Base-by-base conservation (phyloP, 64 coral and sea anemone species). In the Astreopora myriophthalma region DNA sequence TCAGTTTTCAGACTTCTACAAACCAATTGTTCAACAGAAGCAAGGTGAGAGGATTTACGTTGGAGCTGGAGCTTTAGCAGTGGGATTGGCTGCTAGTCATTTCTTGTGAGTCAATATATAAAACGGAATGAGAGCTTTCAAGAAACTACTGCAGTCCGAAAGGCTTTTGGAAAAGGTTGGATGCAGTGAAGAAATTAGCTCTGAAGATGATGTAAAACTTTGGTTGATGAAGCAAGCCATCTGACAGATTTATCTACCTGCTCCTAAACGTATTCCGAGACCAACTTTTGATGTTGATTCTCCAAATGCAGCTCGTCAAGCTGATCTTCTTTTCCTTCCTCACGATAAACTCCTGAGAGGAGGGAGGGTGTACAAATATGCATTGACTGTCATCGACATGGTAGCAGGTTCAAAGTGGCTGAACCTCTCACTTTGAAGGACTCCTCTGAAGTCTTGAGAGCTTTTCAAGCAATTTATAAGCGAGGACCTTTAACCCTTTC, bases 291-390 rank as follows among this genome's bases (percentile, higher is more conserved):
- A 90, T 70, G 40, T 90, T 19, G 26, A 33, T 9, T 73, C 65
- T 20, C 88, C 75, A 80, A 80, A 80, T 46, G 58, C 60, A 74
- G 85, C 88, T 74, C 92, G 73, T 63, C 92, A 88, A 42, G 92
- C 92, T 75, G 92, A 93, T 61, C 33, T 93, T 35, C 85, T 93
- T 60, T 93, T 93, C 69, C 29, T 93, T 33, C 92, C 84, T 32
- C 84, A 78, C 46, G 92, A 93, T 75, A 87, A 40, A 63, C 84
- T 72, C 29, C 69, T 3, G 9, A 88, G 32, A 60, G 62, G 65
- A 63, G 30, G 25, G 75, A 73, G 23, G 57, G n/a, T n/a, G n/a
- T n/a, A n/a, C n/a, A n/a, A n/a, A n/a, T n/a, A n/a, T n/a, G n/a
- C n/a, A n/a, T n/a, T 89, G 29, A 76, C 48, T 25, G 72, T 89